Evolutionary conservation across 2,888 invertebrate genomes (phyloP).

Genomic region (Meganola albula): DNA sequence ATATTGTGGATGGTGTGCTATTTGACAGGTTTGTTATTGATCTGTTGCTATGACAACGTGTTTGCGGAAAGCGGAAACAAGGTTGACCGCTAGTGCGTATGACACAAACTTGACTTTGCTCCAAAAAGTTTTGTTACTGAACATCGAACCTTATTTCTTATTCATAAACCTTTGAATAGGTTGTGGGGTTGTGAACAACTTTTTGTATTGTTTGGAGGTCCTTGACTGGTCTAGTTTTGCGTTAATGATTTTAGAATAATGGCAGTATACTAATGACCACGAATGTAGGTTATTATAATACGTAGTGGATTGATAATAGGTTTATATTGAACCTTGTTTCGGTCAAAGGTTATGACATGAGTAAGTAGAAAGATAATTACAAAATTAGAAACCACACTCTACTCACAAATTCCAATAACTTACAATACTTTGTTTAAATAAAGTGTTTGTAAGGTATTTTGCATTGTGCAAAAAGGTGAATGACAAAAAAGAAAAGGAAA

Average conservation of each 20-base stretch:
- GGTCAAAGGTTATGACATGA: slow-evolving; percentile 13
- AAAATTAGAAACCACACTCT: too few species aligned
- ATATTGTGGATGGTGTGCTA: slow-evolving; percentile 44
- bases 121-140: slow-evolving; percentile 4
- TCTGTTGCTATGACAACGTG: slow-evolving; percentile 46
- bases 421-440: too few species aligned
- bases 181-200: slow-evolving; percentile 9
- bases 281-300: slow-evolving; percentile 22
- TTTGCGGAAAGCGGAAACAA: slow-evolving; percentile 50
- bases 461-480: too few species aligned
- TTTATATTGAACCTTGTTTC: slow-evolving; percentile 23
- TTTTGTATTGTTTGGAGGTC: slow-evolving; percentile 30
- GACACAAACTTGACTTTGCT: slow-evolving; percentile 20
- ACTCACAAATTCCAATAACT: too few species aligned
- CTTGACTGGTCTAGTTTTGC: slow-evolving; percentile 51
- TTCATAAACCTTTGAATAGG: slow-evolving; percentile 15
- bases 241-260: too few species aligned
- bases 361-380: too few species aligned
- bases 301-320: slow-evolving; percentile 14
- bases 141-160: slow-evolving; percentile 26
- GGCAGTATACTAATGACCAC: slow-evolving; percentile 23
- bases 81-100: slow-evolving; percentile 36
- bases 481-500: too few species aligned
- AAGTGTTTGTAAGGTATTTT: too few species aligned
- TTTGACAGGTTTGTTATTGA: slow-evolving; percentile 63